Evolutionary conservation across 2,888 invertebrate species (phyloP), one percentile per base, ranked within the genome.

Genomic region (Pyrocoelia pectoralis): DNA sequence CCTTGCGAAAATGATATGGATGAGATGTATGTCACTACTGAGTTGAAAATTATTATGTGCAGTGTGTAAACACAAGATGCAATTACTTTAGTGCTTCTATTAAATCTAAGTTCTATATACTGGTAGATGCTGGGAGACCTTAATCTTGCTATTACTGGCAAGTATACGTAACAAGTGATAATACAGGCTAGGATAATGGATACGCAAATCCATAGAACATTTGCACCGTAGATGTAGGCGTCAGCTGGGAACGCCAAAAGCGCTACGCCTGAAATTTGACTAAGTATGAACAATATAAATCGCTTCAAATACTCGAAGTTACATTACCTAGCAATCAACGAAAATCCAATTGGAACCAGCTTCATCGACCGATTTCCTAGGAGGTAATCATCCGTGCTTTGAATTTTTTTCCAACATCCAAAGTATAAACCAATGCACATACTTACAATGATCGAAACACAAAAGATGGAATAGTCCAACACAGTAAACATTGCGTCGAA

Each of bases 41-140:
- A 87, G 10, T 85, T 46, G 12, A 15, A 46, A 8, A 46, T 4
- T n/a, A 89, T 73, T 68, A 87, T 82, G 46, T 86, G 84, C 18
- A 89, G 74, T 0, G 87, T 83, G 71, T 85, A 88, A 4, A 89
- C 73, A 1, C 87, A 83, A 0, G 88, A 88, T 1, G 86, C 86
- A 53, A 88, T 83, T 0, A 84, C 82, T 46, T 89, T 81, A 0
- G 86, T 86, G 58, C 83, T 84, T 1, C 84, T 82, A 2, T 88
- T 85, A 72, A 89, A 90, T 70, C 90, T 81, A 71, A 86, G 81
- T 73, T 88, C 87, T 64, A 90, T 78, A 74, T 90, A 90, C 76
- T 89, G 89, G 72, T 89, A 90, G 51, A 87, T 87, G 24, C 90
- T 90, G 0, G 89, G 88, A 1, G 91, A 74, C 72, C 90, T 88